Percentiles rank a stretch among this genome's conserved stretches.
Evolutionary conservation across 2,888 invertebrate genomes (phyloP).

Genomic region (Tachina fera): DNA sequence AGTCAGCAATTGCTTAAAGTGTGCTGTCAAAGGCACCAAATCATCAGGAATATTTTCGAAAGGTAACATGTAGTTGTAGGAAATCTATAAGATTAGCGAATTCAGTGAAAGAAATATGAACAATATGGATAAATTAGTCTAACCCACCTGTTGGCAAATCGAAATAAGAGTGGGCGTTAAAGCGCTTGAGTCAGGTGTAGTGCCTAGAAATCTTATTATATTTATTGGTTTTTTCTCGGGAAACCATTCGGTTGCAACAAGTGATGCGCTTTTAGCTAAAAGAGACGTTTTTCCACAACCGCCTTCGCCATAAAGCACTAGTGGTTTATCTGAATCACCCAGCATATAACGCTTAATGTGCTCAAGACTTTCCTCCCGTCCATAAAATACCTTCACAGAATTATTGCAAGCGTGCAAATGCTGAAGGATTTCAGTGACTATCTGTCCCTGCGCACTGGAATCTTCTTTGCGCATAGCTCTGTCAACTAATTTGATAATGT

Average conservation of each 20-base stretch:
- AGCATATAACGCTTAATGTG: conserved; percentile 92
- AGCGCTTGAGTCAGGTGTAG: conserved; percentile 98
- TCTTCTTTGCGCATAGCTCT: conserved; percentile 97
- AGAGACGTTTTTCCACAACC: conserved; percentile 99
- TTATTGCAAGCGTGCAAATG: conserved; percentile 98
- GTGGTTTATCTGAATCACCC: conserved; percentile 92
- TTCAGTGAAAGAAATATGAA: neutral
- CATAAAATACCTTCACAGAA: conserved; percentile 96
- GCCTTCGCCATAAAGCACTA: conserved; percentile 96
- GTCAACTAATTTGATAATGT: conserved; percentile 95
- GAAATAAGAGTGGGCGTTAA: conserved; percentile 96
- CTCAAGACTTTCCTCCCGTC: conserved; percentile 92
- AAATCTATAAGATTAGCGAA: conserved; percentile 85
- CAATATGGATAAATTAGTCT: neutral
- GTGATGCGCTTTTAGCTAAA: conserved; percentile 94
- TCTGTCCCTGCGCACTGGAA: conserved; percentile 95
- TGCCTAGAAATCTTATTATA: conserved; percentile 96
- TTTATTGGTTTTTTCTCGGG: conserved; percentile 91
- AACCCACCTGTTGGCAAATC: conserved; percentile 94
- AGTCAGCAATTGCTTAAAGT: conserved; percentile 96
- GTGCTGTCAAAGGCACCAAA: conserved; percentile 96
- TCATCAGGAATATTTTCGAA: conserved; percentile 98
- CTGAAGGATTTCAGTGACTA: conserved; percentile 96
- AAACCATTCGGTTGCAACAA: conserved; percentile 90
- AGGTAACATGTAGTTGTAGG: conserved; percentile 94